A percentile compares a stretch with the other conserved stretches of the same genome.
These are phyloP conservation scores for Osedax fenrisi DNA, from an alignment of 2,888 invertebrate genomes.

Conservation along the genomic window DNA sequence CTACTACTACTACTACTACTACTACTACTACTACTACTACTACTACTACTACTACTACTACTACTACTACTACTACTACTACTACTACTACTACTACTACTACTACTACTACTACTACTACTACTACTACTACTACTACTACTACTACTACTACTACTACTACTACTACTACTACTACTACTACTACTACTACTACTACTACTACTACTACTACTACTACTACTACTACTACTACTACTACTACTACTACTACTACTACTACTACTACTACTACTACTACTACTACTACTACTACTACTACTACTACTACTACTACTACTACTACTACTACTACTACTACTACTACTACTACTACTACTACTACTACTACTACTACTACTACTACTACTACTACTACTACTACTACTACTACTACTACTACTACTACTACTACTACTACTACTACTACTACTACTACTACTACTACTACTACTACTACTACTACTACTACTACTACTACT, in stretches of 20 bases:
- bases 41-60: not conserved
- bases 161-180: conserved; percentile 2
- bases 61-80: conserved; percentile 2
- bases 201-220: not conserved
- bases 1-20: conserved; percentile 2
- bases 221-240: not conserved
- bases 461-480: no score
- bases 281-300: not conserved
- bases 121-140: not conserved
- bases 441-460: no score
- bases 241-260: conserved; percentile 2
- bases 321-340: not conserved
- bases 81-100: not conserved
- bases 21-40: conserved; percentile 2
- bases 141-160: not conserved
- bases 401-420: conserved; percentile 2
- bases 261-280: not conserved
- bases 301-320: not conserved
- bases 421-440: not conserved
- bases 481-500: not conserved
- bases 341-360: not conserved
- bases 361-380: conserved; percentile 2
- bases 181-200: no score
- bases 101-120: not conserved
- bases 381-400: not conserved